phyloP scores from a whole-genome alignment of 2,888 invertebrate genomes.

The Argyresthia albistria region DNA sequence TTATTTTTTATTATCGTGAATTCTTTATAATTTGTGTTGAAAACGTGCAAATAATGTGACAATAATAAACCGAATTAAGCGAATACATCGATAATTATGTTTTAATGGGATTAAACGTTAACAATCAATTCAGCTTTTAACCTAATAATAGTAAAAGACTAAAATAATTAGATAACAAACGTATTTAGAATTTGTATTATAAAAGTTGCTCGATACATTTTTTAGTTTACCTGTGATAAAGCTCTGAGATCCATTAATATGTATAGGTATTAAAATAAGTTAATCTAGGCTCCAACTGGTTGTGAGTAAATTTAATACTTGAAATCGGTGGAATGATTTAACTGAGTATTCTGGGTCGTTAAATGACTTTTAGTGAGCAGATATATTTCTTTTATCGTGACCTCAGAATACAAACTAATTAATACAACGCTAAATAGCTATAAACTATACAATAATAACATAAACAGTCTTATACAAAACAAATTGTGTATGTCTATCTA shows the following conservation, averaged over 20 bases:
- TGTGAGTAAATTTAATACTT: slow-evolving; percentile 34
- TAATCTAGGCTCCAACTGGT: slow-evolving; percentile 44
- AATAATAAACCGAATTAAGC: slow-evolving; percentile 48
- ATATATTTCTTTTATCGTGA: not conserved
- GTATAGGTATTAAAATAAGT: slow-evolving; percentile 22
- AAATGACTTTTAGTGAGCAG: not conserved
- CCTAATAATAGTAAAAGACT: not conserved
- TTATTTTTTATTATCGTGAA: slow-evolving; percentile 50
- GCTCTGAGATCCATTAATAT: slow-evolving; percentile 24
- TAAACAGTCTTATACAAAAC: slow-evolving; percentile 60
- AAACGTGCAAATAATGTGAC: slow-evolving; percentile 65
- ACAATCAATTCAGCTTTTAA: slow-evolving; percentile 3
- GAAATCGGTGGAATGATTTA: slow-evolving; percentile 62
- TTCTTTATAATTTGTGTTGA: slow-evolving; percentile 60
- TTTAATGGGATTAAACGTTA: slow-evolving; percentile 26
- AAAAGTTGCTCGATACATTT: slow-evolving; percentile 4
- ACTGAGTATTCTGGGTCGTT: not conserved
- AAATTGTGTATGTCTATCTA: slow-evolving; percentile 28
- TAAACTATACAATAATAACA: slow-evolving; percentile 25
- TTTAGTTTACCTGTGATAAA: slow-evolving; percentile 5
- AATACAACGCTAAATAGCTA: not conserved
- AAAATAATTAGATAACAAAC: slow-evolving; percentile 1
- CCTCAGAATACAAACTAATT: slow-evolving; percentile 4
- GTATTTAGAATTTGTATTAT: slow-evolving; percentile 3
- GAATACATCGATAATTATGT: slow-evolving; percentile 37